These are phyloP conservation scores for Habroteleia sp. DNA, from an alignment of 2,888 invertebrate genomes.

Conservation along the genomic window DNA sequence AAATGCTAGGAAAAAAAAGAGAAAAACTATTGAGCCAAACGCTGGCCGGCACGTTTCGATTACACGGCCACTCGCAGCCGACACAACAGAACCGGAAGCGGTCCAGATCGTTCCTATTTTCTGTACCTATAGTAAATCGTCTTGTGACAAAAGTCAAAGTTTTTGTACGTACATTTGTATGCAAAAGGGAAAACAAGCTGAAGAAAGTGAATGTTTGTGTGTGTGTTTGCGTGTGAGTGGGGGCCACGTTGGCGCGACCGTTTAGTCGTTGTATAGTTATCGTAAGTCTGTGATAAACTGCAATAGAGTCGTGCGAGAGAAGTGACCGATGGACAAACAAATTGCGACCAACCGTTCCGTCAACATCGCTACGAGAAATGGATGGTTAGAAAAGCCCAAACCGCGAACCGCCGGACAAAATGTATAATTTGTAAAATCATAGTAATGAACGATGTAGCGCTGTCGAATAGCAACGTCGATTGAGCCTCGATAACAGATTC, in stretches of 20 bases:
- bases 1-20: too few species aligned
- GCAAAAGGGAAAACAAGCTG: slow-evolving; percentile 8
- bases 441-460: neutral
- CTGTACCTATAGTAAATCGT: slow-evolving; percentile 46
- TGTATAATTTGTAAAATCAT: neutral
- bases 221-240: too few species aligned
- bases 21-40: neutral
- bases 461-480: neutral
- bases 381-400: slow-evolving; percentile 5
- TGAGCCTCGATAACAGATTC: neutral
- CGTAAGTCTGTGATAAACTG: slow-evolving; percentile 75
- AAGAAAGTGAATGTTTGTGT: neutral
- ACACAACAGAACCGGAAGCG: slow-evolving; percentile 25
- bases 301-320: slow-evolving; percentile 70
- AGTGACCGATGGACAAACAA: slow-evolving; percentile 43
- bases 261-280: slow-evolving; percentile 75
- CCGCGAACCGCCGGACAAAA: neutral
- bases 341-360: slow-evolving; percentile 31
- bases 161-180: slow-evolving; percentile 48
- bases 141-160: slow-evolving; percentile 35
- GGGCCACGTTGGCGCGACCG: slow-evolving; percentile 59
- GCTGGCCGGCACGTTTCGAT: slow-evolving; percentile 2
- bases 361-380: slow-evolving; percentile 40
- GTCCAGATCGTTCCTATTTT: slow-evolving; percentile 59
- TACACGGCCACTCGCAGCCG: slow-evolving; percentile 1